These are phyloP conservation scores for Thecophora atra DNA, from an alignment of 2,888 invertebrate species.

Conservation along the genomic window DNA sequence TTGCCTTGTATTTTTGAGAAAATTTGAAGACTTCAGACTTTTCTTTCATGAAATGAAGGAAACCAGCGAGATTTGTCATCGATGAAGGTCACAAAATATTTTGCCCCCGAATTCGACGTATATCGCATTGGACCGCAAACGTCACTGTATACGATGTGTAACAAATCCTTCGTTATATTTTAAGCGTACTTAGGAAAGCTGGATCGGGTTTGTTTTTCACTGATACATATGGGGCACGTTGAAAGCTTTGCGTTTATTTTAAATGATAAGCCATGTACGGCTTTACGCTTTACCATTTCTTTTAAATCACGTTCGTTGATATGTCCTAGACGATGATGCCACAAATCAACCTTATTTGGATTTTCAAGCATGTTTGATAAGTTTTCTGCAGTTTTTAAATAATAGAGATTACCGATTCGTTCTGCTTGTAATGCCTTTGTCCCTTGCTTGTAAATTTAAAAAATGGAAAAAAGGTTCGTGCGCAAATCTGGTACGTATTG, in stretches of 20 bases:
- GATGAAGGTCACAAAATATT: too few species aligned
- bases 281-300: too few species aligned
- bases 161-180: neutral
- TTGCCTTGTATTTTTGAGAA: constrained; percentile 37
- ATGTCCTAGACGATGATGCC: too few species aligned
- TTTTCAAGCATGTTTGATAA: neutral
- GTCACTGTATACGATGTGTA: too few species aligned
- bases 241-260: neutral
- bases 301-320: constrained; percentile 40
- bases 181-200: constrained; percentile 34
- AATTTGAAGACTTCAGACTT: constrained; percentile 40
- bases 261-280: constrained; percentile 24
- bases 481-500: constrained; percentile 39
- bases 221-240: neutral
- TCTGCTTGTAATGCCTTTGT: too few species aligned
- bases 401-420: too few species aligned
- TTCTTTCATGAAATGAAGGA: constrained; percentile 39
- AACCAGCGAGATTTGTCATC: constrained; percentile 20
- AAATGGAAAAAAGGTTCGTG: constrained; percentile 43
- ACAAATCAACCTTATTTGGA: constrained; percentile 34
- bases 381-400: constrained; percentile 16
- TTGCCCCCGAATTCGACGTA: too few species aligned
- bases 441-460: constrained; percentile 38
- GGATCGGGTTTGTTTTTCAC: constrained; percentile 35
- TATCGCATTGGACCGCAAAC: too few species aligned